Evolutionary conservation across 2,888 invertebrate genomes (phyloP).

Genomic region (Scaeva pyrastri): DNA sequence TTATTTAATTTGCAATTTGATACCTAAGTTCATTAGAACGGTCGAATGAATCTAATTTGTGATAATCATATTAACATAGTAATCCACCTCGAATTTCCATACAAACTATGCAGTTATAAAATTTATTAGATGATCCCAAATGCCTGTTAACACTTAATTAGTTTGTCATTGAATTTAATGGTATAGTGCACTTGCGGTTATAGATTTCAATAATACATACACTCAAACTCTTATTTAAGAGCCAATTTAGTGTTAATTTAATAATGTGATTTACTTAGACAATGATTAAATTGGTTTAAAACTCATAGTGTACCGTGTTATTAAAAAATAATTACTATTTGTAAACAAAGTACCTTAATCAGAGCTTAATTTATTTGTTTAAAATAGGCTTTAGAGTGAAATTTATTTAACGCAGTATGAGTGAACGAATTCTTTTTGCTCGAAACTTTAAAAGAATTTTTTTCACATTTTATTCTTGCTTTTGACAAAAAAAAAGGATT

Average conservation of each 20-base stretch:
- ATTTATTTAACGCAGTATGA: too few species aligned
- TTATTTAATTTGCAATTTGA: constrained; percentile 24
- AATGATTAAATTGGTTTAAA: neutral
- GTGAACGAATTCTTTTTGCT: too few species aligned
- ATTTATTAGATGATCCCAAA: neutral
- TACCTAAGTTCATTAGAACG: neutral
- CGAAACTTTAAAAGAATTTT: too few species aligned
- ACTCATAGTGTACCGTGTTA: neutral
- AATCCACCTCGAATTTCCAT: neutral
- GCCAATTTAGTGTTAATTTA: neutral
- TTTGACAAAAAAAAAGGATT: too few species aligned
- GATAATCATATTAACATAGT: neutral
- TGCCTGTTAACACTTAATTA: constrained; percentile 19
- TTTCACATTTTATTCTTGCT: too few species aligned
- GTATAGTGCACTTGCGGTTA: neutral
- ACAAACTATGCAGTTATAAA: neutral
- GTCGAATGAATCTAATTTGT: constrained; percentile 3
- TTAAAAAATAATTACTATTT: too few species aligned
- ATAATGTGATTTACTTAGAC: neutral
- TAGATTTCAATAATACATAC: neutral
- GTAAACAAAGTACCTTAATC: too few species aligned
- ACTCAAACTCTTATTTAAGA: neutral
- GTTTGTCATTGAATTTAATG: constrained; percentile 30
- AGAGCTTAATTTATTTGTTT: too few species aligned
- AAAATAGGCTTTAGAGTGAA: too few species aligned